phyloP scores from a whole-genome alignment of 2,113 vertebrate species.

The Megaleporinus macrocephalus region DNA sequence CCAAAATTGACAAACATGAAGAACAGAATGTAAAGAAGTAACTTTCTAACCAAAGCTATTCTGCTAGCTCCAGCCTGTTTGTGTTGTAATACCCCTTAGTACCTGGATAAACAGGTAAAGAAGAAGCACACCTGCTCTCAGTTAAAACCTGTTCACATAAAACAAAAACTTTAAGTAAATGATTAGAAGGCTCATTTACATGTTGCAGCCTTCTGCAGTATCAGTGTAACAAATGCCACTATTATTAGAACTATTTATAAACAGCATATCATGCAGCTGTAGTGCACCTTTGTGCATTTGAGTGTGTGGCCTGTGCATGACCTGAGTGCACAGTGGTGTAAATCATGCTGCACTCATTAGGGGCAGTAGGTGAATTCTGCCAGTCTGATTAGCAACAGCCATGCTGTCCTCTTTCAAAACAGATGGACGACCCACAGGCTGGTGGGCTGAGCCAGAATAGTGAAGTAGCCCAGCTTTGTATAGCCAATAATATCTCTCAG shows the following conservation, averaged over 20 bases:
- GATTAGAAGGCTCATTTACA: neutral
- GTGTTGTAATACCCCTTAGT: no score
- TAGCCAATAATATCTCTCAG: slow-evolving; percentile 3
- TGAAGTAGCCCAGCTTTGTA: slow-evolving; percentile 2
- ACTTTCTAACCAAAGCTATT: no score
- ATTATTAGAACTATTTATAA: neutral
- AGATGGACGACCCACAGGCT: slow-evolving; percentile 57
- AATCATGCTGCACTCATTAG: slow-evolving; percentile 52
- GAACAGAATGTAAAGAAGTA: no score
- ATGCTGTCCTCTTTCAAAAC: slow-evolving; percentile 51
- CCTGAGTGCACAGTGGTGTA: slow-evolving; percentile 60
- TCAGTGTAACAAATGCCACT: neutral
- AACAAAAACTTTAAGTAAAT: neutral
- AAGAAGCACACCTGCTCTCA: no score
- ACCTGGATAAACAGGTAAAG: no score
- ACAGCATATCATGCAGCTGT: neutral
- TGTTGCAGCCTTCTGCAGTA: neutral
- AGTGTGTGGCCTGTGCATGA: slow-evolving; percentile 2
- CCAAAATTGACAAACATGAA: no score
- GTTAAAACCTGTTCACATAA: no score
- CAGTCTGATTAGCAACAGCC: slow-evolving; percentile 50
- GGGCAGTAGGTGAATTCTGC: slow-evolving; percentile 39
- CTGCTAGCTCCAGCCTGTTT: no score
- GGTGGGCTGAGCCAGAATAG: slow-evolving; percentile 9
- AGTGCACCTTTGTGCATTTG: neutral